Evolutionary conservation across 2,797 vertebrate species (phyloP).

Genomic region (Perodicticus potto): DNA sequence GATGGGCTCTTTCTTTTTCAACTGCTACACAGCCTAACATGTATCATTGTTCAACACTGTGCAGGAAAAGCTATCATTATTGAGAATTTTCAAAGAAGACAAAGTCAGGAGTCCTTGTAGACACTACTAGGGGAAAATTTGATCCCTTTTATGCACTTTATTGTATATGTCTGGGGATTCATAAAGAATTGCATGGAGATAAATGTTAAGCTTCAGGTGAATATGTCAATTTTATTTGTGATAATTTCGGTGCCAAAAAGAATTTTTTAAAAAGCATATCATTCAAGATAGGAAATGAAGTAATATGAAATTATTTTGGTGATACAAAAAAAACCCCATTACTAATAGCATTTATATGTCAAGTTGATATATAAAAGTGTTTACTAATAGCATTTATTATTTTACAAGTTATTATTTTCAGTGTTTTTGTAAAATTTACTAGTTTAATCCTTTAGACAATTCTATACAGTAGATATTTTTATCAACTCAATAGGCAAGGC

Average conservation of each 20-base stretch:
- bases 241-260: background rate
- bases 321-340: background rate
- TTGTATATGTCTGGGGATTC: background rate
- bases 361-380: background rate
- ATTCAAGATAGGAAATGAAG: background rate
- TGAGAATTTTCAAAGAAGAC: background rate
- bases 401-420: background rate
- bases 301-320: background rate
- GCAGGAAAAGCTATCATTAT: background rate
- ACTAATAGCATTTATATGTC: background rate
- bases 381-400: background rate
- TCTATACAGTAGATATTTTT: background rate
- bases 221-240: background rate
- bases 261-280: background rate
- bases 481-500: background rate
- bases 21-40: background rate
- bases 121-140: background rate
- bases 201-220: background rate
- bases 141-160: background rate
- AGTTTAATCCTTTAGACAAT: slow-evolving; percentile 22
- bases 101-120: background rate
- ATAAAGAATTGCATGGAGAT: background rate
- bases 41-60: background rate
- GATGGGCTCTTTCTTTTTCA: slow-evolving; percentile 54
- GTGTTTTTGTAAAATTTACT: background rate